Evolutionary conservation across 2,888 invertebrate genomes (phyloP).

Genomic region (Serripes groenlandicus): DNA sequence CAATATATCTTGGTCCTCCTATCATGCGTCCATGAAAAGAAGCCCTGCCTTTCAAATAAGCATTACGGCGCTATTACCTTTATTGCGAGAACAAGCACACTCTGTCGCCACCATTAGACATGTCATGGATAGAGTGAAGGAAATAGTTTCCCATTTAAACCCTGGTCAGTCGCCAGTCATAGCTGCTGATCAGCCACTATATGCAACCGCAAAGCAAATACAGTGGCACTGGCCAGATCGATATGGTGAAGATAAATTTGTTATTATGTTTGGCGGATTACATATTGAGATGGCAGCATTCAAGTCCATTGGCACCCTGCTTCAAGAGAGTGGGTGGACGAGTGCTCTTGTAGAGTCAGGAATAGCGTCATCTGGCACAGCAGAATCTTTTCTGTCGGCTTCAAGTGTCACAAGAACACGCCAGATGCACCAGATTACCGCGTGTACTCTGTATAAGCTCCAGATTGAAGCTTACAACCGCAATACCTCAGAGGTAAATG

Average conservation of each 20-base stretch:
- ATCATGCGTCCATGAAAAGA: too few species aligned
- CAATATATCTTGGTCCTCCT: too few species aligned
- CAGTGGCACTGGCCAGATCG: slow-evolving; percentile 61
- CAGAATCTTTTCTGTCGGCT: slow-evolving; percentile 47
- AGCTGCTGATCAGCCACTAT: slow-evolving; percentile 70
- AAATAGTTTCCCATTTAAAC: slow-evolving; percentile 44
- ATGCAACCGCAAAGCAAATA: slow-evolving; percentile 70
- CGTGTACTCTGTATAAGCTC: too few species aligned
- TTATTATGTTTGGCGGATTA: slow-evolving; percentile 81
- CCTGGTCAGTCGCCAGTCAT: slow-evolving; percentile 69
- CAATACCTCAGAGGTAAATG: too few species aligned
- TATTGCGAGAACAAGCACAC: too few species aligned
- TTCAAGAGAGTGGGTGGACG: slow-evolving; percentile 77
- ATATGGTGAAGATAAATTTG: slow-evolving; percentile 74
- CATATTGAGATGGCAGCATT: slow-evolving; percentile 78
- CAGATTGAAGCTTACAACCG: too few species aligned
- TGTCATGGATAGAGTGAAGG: too few species aligned
- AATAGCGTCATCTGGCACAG: slow-evolving; percentile 40
- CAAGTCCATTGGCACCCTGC: slow-evolving; percentile 67
- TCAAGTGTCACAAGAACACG: slow-evolving; percentile 29
- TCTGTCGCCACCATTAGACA: too few species aligned
- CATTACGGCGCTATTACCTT: too few species aligned
- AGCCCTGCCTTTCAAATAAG: too few species aligned
- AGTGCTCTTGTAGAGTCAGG: slow-evolving; percentile 41
- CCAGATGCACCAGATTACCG: too few species aligned